Percentiles rank a stretch among this genome's conserved stretches.
These are phyloP conservation scores for Bovichtus diacanthus DNA, from an alignment of 2,797 vertebrate species.

Conservation along the genomic window DNA sequence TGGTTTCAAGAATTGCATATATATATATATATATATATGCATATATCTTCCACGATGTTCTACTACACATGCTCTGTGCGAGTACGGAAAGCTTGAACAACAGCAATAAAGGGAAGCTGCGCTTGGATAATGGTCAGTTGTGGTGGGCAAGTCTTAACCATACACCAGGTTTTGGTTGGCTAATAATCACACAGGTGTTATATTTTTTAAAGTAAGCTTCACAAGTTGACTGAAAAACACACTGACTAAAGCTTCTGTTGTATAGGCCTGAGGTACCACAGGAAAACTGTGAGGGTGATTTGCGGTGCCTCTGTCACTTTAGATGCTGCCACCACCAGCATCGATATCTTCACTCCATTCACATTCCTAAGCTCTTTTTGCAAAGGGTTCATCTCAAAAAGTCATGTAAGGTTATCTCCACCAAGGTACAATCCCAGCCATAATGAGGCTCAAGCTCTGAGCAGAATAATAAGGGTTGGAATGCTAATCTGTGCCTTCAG, in stretches of 20 bases:
- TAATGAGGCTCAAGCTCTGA: constrained; percentile 66
- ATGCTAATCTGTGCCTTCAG: constrained; percentile 57
- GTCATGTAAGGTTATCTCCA: constrained; percentile 75
- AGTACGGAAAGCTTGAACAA: neutral
- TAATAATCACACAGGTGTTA: neutral
- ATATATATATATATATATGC: too few relatives aligned
- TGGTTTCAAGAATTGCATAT: too few relatives aligned
- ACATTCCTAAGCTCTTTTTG: constrained; percentile 54
- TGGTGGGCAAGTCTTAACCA: neutral
- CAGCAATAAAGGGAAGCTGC: neutral
- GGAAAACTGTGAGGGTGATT: constrained; percentile 22
- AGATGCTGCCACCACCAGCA: constrained; percentile 45
- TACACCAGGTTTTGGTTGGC: neutral
- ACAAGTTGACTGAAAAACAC: neutral
- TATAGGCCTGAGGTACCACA: neutral
- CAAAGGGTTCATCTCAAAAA: constrained; percentile 64
- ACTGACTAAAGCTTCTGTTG: constrained; percentile 16
- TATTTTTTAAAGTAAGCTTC: neutral
- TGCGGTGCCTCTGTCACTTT: constrained; percentile 20
- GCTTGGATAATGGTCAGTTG: neutral
- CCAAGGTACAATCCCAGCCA: constrained; percentile 59
- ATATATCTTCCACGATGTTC: too few relatives aligned
- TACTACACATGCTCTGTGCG: neutral
- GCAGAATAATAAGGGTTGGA: constrained; percentile 62
- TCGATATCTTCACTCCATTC: constrained; percentile 50